A percentile compares a stretch with the other conserved stretches of the same genome.
Evolutionary conservation across 2,113 vertebrate genomes (phyloP).

Genomic region (Ranitomeya imitator): DNA sequence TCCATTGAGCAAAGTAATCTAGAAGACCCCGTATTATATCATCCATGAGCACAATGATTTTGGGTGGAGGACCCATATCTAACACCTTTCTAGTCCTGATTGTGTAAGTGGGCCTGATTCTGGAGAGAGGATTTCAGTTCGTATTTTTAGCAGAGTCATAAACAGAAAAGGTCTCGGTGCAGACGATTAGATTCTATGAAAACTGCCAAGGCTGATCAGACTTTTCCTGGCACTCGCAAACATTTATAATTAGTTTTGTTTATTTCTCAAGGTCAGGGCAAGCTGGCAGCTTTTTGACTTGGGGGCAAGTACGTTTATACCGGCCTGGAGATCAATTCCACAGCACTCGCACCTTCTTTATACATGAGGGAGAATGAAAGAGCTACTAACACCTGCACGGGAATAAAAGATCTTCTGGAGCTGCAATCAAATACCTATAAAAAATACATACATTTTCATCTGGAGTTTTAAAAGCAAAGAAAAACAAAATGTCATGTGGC

Average conservation of each 20-base stretch:
- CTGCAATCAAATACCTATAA: neutral
- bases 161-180: constrained; percentile 28
- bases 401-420: constrained; percentile 11
- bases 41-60: neutral
- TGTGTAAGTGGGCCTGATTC: neutral
- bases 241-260: constrained; percentile 48
- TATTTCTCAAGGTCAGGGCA: constrained; percentile 48
- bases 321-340: constrained; percentile 23
- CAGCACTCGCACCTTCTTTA: constrained; percentile 13
- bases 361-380: constrained; percentile 21
- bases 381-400: constrained; percentile 6
- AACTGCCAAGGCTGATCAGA: constrained; percentile 34
- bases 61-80: neutral
- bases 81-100: neutral
- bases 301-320: constrained; percentile 27
- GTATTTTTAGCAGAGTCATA: constrained; percentile 40
- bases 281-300: constrained; percentile 44
- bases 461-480: neutral
- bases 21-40: neutral
- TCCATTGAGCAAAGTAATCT: neutral
- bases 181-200: neutral
- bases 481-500: neutral
- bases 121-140: neutral
- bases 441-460: neutral
- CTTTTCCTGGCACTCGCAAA: constrained; percentile 37